Evolutionary conservation across 1,140 invertebrate genomes (phyloP).

Genomic region (Drosophila malerkotliana): DNA sequence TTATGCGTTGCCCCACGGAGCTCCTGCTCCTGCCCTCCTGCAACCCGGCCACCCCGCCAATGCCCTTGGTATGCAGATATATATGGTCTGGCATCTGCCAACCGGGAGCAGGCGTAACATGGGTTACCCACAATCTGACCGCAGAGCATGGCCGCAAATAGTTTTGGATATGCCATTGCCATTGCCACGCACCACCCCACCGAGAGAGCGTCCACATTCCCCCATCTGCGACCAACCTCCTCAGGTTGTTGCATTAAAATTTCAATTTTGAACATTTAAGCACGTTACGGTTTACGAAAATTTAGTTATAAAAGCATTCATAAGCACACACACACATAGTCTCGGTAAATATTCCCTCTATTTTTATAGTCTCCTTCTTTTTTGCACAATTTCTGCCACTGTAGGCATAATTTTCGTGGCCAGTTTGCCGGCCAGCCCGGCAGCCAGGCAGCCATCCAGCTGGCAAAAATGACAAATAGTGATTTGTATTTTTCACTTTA

Average conservation of each 20-base stretch:
- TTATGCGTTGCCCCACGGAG: constrained; percentile 55
- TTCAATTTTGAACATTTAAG: constrained; percentile 76
- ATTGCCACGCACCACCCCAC: constrained; percentile 6
- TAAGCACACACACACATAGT: constrained; percentile 22
- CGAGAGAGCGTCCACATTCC: neutral
- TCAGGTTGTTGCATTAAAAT: constrained; percentile 61
- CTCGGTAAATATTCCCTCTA: constrained; percentile 3
- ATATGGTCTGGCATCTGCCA: constrained; percentile 27
- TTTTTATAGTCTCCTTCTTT: neutral
- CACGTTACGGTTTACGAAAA: constrained; percentile 68
- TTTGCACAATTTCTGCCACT: neutral
- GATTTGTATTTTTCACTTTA: constrained; percentile 42
- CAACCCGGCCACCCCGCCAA: neutral
- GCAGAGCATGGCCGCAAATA: constrained; percentile 75
- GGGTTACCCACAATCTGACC: constrained; percentile 64
- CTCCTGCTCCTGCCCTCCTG: no score
- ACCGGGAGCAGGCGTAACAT: constrained; percentile 54
- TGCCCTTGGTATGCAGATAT: neutral
- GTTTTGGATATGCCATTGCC: constrained; percentile 61
- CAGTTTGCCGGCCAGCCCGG: constrained; percentile 4
- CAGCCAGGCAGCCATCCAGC: neutral
- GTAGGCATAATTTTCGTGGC: constrained; percentile 42
- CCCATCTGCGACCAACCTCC: neutral
- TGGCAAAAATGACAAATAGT: constrained; percentile 62
- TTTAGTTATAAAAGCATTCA: constrained; percentile 77